Percentiles rank a stretch among this genome's conserved stretches.
Evolutionary conservation across 64 coral and sea anemone genomes (phyloP).

Genomic region (Stichodactyla mertensii): DNA sequence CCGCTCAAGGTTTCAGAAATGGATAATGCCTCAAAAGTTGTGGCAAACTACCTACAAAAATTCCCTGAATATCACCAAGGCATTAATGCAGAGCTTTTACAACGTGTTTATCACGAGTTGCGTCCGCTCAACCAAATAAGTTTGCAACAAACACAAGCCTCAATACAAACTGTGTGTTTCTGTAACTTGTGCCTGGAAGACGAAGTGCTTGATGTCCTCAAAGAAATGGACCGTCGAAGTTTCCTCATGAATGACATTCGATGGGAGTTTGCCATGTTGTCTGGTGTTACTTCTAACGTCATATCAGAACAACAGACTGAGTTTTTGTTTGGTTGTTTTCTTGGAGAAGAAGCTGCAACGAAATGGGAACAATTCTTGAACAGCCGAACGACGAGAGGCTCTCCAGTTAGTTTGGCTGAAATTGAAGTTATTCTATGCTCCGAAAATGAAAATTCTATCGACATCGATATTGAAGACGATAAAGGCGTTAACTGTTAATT

Average conservation of each 20-base stretch:
- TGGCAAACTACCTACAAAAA: neutral
- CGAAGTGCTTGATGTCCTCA: slow-evolving; percentile 36
- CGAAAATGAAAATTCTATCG: neutral
- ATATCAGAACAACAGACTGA: slow-evolving; percentile 39
- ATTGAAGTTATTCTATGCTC: slow-evolving; percentile 39
- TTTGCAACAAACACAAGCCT: slow-evolving; percentile 38
- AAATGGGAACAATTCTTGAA: slow-evolving; percentile 19
- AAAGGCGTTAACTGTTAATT: neutral
- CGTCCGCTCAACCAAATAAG: slow-evolving; percentile 44
- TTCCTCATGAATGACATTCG: slow-evolving; percentile 36
- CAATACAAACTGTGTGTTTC: slow-evolving; percentile 48
- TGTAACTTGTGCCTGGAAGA: slow-evolving; percentile 50
- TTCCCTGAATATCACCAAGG: neutral
- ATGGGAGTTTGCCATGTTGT: slow-evolving; percentile 54
- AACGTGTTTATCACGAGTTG: slow-evolving; percentile 39
- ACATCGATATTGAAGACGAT: neutral
- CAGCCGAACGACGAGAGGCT: neutral
- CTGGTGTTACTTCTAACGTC: neutral
- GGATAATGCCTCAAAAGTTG: neutral
- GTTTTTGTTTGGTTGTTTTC: slow-evolving; percentile 32
- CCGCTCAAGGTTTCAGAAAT: neutral
- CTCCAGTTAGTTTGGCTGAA: slow-evolving; percentile 28
- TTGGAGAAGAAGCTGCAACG: slow-evolving; percentile 24
- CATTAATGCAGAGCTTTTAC: slow-evolving; percentile 31
- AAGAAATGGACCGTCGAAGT: slow-evolving; percentile 46